These are phyloP conservation scores for Botia kubotai DNA, from an alignment of 2,797 vertebrate species.

Conservation along the genomic window DNA sequence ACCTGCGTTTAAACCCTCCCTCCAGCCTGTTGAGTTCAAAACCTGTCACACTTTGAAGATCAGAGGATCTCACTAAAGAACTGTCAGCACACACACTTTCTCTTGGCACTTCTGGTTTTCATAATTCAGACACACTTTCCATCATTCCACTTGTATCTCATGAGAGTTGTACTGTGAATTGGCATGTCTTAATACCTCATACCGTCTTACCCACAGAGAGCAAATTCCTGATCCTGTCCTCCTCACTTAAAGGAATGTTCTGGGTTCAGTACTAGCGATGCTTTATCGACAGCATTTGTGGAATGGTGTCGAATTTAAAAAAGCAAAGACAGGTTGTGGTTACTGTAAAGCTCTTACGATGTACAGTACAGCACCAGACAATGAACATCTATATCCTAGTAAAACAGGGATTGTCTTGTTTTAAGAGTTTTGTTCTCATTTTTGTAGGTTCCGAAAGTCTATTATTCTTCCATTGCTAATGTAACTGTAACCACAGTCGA, in stretches of 20 bases:
- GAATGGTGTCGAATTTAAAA: background rate
- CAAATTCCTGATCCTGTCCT: background rate
- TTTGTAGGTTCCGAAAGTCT: too few relatives aligned
- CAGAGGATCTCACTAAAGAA: slow-evolving; percentile 14
- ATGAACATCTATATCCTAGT: too few relatives aligned
- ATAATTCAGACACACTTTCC: background rate
- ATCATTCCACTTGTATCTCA: background rate
- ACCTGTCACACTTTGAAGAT: slow-evolving; percentile 48
- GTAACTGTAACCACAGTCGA: too few relatives aligned
- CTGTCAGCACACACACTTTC: slow-evolving; percentile 1
- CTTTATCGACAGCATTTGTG: background rate
- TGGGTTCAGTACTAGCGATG: background rate
- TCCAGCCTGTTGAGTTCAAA: slow-evolving; percentile 36
- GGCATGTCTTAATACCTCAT: slow-evolving; percentile 2
- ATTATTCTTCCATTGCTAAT: too few relatives aligned
- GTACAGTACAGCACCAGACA: too few relatives aligned
- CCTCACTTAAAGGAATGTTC: background rate
- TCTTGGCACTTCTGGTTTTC: background rate
- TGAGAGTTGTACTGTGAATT: background rate
- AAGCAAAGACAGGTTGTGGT: background rate
- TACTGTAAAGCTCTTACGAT: background rate
- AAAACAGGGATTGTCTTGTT: too few relatives aligned
- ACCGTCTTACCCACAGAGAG: background rate
- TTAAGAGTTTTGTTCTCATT: too few relatives aligned
- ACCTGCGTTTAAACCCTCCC: slow-evolving; percentile 35